phyloP scores from a whole-genome alignment of 2,113 vertebrate genomes.

The Glaucidium brasilianum region DNA sequence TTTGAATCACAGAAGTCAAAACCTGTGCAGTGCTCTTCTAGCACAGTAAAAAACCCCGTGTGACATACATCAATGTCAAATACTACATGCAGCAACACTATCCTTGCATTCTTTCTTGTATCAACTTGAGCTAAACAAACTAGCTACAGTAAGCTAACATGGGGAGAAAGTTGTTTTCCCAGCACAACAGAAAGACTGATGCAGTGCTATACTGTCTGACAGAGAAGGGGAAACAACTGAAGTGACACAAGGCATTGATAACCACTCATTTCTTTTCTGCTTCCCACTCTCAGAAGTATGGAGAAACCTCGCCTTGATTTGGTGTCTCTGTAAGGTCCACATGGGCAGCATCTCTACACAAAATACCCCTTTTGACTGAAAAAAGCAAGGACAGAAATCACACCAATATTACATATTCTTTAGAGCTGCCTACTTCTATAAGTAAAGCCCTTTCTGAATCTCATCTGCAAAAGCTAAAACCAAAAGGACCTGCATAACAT shows the following conservation, averaged over 20 bases:
- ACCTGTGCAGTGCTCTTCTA: background rate
- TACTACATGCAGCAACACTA: background rate
- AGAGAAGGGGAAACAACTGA: background rate
- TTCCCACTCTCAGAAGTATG: background rate
- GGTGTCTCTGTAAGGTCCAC: background rate
- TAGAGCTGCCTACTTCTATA: background rate
- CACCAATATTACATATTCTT: background rate
- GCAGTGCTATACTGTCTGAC: background rate
- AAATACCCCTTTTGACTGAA: background rate
- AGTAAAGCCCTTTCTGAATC: background rate
- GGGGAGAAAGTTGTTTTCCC: background rate
- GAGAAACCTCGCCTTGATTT: background rate
- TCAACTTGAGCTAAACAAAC: background rate
- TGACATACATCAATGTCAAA: background rate
- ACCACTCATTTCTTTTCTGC: background rate
- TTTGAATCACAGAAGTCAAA: background rate
- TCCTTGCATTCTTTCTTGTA: background rate
- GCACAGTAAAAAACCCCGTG: fast-evolving
- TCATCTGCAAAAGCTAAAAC: background rate
- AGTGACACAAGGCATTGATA: background rate
- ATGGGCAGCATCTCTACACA: background rate
- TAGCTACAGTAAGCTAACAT: background rate
- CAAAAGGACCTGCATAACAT: background rate
- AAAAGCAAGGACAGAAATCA: background rate
- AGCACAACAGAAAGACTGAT: background rate